Percentiles rank a stretch among this genome's conserved stretches.
Conservation (phyloP, 2,888 invertebrate species). For the Phengaris arion region DNA sequence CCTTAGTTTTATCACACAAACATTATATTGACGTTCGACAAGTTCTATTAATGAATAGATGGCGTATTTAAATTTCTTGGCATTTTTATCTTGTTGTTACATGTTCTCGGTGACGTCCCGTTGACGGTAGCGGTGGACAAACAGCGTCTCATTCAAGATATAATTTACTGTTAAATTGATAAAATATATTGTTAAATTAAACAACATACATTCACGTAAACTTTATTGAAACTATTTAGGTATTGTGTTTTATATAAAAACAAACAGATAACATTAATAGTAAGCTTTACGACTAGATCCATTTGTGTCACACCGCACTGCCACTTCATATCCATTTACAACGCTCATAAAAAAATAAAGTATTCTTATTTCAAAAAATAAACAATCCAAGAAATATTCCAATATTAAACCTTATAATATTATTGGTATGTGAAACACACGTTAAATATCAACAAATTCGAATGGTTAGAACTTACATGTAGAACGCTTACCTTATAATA, state of each 20-base stretch:
- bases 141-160: too few relatives aligned
- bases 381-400: slow-evolving; percentile 52
- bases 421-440: neutral
- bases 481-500: slow-evolving; percentile 29
- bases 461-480: slow-evolving; percentile 19
- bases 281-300: slow-evolving; percentile 26
- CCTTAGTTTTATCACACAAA: too few relatives aligned
- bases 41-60: too few relatives aligned
- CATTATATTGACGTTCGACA: too few relatives aligned
- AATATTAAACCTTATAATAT: slow-evolving; percentile 23
- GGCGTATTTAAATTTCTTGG: too few relatives aligned
- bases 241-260: slow-evolving; percentile 26
- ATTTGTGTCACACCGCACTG: slow-evolving; percentile 17
- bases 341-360: neutral
- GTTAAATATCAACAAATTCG: neutral
- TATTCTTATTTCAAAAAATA: slow-evolving; percentile 34
- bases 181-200: neutral
- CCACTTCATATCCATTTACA: slow-evolving; percentile 22
- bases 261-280: slow-evolving; percentile 6
- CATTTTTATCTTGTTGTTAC: too few relatives aligned
- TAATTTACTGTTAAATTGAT: neutral
- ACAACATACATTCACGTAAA: neutral
- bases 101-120: too few relatives aligned
- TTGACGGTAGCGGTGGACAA: too few relatives aligned
- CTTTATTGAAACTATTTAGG: slow-evolving; percentile 14